phyloP scores from a whole-genome alignment of 23 tunicate species.

The Ascidia mentula region DNA sequence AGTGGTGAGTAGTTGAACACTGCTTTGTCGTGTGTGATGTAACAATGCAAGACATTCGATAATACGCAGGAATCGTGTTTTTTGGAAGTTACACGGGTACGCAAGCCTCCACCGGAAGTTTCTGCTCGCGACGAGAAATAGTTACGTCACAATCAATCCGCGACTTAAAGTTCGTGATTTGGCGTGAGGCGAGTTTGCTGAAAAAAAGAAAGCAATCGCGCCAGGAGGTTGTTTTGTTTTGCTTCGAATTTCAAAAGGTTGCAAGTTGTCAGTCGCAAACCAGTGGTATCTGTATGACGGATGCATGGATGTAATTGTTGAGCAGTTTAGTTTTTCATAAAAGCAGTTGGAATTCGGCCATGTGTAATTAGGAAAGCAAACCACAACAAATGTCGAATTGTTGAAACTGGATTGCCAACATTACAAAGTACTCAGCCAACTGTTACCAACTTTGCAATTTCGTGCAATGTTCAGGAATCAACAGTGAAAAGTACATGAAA shows the following conservation, averaged over 20 bases:
- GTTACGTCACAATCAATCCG: constrained; percentile 1
- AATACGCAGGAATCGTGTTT: neutral
- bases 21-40: neutral
- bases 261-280: no score
- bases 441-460: no score
- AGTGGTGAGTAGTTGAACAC: neutral
- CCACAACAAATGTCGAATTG: no score
- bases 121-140: neutral
- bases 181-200: neutral
- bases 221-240: neutral
- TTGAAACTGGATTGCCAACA: no score
- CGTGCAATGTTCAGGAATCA: no score
- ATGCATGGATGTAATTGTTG: no score
- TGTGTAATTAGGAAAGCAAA: no score
- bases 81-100: neutral
- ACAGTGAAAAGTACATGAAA: no score
- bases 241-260: neutral
- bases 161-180: neutral
- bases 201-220: neutral
- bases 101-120: neutral
- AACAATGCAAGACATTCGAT: neutral
- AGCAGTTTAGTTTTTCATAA: no score
- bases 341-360: no score
- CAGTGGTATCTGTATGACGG: no score
- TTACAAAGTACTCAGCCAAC: no score